phyloP scores from a whole-genome alignment of 1,140 invertebrate species.

The Latrodectus geometricus region DNA sequence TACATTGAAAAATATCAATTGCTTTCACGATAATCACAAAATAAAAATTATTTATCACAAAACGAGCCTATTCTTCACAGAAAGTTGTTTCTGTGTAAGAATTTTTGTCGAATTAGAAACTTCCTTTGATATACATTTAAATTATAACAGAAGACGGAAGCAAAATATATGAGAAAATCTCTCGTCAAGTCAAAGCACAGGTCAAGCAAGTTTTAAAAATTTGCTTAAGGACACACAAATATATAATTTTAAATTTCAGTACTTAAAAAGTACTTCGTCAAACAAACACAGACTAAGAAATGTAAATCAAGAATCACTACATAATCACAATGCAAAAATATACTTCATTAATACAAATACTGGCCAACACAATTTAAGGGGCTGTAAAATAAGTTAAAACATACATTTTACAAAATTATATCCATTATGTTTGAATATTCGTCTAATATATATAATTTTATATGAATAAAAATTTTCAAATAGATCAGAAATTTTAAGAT shows the following conservation, averaged over 20 bases:
- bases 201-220: neutral
- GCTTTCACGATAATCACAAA: neutral
- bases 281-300: conserved; percentile 28
- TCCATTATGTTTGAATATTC: too few species aligned
- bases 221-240: neutral
- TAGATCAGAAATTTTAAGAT: neutral
- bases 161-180: neutral
- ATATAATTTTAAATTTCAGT: conserved; percentile 43
- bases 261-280: conserved; percentile 54
- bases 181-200: neutral
- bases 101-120: neutral
- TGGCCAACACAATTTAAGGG: conserved; percentile 31
- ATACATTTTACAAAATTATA: too few species aligned
- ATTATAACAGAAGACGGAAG: neutral
- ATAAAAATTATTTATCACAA: conserved; percentile 1
- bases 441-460: neutral
- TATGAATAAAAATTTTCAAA: conserved; percentile 11
- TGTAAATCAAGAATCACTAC: conserved; percentile 18
- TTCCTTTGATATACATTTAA: neutral
- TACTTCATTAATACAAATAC: conserved; percentile 29
- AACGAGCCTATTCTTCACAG: neutral
- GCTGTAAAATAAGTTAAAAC: too few species aligned
- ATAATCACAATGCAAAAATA: conserved; percentile 47
- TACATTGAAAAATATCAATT: neutral
- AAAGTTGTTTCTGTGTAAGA: neutral